Evolutionary conservation across 1,140 invertebrate species (phyloP).

Genomic region (Neomicropteryx cornuta): DNA sequence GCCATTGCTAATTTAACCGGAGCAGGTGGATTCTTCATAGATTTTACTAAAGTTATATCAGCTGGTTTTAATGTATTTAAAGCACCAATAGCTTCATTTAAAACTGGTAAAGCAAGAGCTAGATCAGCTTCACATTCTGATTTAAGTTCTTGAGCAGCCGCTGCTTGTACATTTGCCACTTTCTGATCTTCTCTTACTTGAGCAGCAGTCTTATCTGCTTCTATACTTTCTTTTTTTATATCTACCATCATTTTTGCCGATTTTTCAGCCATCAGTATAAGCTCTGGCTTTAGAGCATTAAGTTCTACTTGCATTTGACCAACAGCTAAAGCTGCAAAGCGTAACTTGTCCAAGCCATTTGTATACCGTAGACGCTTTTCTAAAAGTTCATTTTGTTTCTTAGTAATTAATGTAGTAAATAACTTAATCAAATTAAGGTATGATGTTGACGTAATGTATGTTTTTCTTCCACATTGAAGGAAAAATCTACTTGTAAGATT

Average conservation of each 20-base stretch:
- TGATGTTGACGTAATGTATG: constrained; percentile 83
- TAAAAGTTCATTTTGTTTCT: constrained; percentile 70
- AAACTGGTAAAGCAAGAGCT: constrained; percentile 76
- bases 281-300: constrained; percentile 70
- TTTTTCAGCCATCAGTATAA: constrained; percentile 71
- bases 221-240: constrained; percentile 77
- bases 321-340: constrained; percentile 69
- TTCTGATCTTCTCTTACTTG: constrained; percentile 82
- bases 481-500: constrained; percentile 53
- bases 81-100: constrained; percentile 72
- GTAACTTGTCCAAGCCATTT: constrained; percentile 74
- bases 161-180: constrained; percentile 80
- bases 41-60: constrained; percentile 91
- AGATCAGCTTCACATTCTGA: constrained; percentile 87
- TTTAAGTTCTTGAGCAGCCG: constrained; percentile 70
- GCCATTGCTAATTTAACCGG: constrained; percentile 91
- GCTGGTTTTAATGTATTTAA: constrained; percentile 87
- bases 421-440: constrained; percentile 80
- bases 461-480: constrained; percentile 53
- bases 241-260: constrained; percentile 75
- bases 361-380: constrained; percentile 68
- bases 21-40: constrained; percentile 95
- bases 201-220: constrained; percentile 74
- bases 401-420: constrained; percentile 63
- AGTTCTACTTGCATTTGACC: constrained; percentile 74